Evolutionary conservation across 2,888 invertebrate genomes (phyloP).

Genomic region (Lasioglossum malachurum): DNA sequence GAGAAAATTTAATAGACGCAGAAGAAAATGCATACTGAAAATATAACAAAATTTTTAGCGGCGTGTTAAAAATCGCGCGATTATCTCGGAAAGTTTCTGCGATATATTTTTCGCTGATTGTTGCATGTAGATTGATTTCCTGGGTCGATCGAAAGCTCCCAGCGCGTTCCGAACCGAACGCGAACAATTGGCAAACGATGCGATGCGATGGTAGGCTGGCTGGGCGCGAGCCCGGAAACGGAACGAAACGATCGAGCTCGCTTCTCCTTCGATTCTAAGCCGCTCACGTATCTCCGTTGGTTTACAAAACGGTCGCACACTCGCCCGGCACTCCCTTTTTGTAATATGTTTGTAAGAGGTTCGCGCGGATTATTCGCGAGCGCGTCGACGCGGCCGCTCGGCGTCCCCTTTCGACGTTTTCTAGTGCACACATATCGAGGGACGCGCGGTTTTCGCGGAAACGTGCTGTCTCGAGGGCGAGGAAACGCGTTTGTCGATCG

Average conservation of each 20-base stretch:
- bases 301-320: slow-evolving; percentile 35
- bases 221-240: not conserved
- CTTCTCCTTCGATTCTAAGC: slow-evolving; percentile 24
- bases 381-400: slow-evolving; percentile 2
- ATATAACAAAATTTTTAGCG: too few relatives aligned
- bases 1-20: too few relatives aligned
- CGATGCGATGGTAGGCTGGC: not conserved
- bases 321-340: slow-evolving; percentile 39
- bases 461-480: slow-evolving; percentile 8
- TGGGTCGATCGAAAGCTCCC: too few relatives aligned
- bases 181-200: not conserved
- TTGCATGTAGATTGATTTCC: not conserved
- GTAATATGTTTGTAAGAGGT: slow-evolving; percentile 39
- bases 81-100: not conserved
- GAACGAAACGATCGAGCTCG: not conserved
- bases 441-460: slow-evolving; percentile 21
- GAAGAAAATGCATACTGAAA: too few relatives aligned
- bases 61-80: not conserved
- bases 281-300: slow-evolving; percentile 14
- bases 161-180: too few relatives aligned
- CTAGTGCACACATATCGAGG: slow-evolving; percentile 16
- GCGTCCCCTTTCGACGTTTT: slow-evolving; percentile 12
- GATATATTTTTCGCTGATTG: not conserved
- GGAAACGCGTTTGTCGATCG: slow-evolving; percentile 45
- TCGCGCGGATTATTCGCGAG: not conserved